Conservation (phyloP, 2,797 vertebrate species). For the Spinus pinus region DNA sequence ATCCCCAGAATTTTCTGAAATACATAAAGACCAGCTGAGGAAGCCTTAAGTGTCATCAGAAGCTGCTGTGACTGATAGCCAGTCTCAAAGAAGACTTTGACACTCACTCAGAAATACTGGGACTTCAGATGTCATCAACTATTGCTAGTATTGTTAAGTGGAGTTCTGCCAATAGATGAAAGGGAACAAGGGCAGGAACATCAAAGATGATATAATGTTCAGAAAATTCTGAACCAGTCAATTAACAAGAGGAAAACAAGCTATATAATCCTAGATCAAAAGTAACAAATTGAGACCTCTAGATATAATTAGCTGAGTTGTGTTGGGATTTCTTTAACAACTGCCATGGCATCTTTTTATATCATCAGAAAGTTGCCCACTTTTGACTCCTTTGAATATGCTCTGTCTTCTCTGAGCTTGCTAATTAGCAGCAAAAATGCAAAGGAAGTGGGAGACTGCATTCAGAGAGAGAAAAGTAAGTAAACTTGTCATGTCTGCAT, state of each 20-base stretch:
- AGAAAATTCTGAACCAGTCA: conserved; percentile 22
- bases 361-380: not conserved
- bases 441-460: not conserved
- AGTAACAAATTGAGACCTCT: conserved; percentile 39
- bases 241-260: conserved; percentile 31
- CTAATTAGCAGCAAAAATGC: conserved; percentile 12
- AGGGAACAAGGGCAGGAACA: not conserved
- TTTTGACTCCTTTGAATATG: conserved; percentile 30
- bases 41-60: not conserved
- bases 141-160: not conserved
- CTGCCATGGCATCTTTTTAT: conserved; percentile 1
- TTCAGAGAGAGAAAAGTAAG: not conserved
- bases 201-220: not conserved
- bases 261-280: conserved; percentile 47
- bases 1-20: not conserved
- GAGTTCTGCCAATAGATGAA: not conserved
- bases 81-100: not conserved
- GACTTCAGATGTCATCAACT: not conserved
- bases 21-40: not conserved
- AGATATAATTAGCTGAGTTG: conserved; percentile 40
- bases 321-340: conserved; percentile 62
- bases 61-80: not conserved
- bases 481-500: not conserved
- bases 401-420: not conserved
- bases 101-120: not conserved